These are phyloP conservation scores for Phymatocera aterrima DNA, from an alignment of 2,888 invertebrate genomes.

Conservation along the genomic window DNA sequence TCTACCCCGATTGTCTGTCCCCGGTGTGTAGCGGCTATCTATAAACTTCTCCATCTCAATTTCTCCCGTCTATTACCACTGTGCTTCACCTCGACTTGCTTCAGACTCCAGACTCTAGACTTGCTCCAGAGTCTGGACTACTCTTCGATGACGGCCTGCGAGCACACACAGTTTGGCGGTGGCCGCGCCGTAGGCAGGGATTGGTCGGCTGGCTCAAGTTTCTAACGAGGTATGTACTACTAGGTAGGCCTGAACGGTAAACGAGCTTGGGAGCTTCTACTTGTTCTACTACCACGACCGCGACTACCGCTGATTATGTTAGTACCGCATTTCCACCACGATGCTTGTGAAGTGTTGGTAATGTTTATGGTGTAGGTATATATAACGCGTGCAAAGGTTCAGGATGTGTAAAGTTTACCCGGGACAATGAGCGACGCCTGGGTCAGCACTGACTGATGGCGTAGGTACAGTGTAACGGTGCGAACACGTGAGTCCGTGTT, in stretches of 20 bases:
- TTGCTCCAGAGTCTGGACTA: constrained; percentile 1
- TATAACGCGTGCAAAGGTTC: neutral
- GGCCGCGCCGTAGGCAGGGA: neutral
- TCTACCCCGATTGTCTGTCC: constrained; percentile 15
- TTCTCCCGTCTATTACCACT: neutral
- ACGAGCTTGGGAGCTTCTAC: constrained; percentile 21
- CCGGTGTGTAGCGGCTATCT: constrained; percentile 25
- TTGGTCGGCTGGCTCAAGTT: constrained; percentile 17
- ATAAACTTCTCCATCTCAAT: neutral
- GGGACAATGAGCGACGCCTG: constrained; percentile 37
- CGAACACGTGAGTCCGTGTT: constrained; percentile 39
- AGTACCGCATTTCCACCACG: neutral
- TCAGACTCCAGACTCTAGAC: constrained; percentile 9
- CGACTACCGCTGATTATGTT: neutral
- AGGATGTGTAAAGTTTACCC: constrained; percentile 16
- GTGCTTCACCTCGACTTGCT: neutral
- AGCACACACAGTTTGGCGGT: constrained; percentile 11
- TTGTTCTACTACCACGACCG: neutral
- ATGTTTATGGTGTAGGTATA: neutral
- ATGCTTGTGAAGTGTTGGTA: neutral
- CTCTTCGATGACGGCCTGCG: constrained; percentile 26
- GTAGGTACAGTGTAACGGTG: constrained; percentile 29
- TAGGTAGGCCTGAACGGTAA: constrained; percentile 22
- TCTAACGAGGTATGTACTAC: constrained; percentile 36
- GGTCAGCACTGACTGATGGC: constrained; percentile 24